A percentile compares a stretch with the other conserved stretches of the same genome.
These are phyloP conservation scores for Augochlora pura DNA, from an alignment of 1,140 invertebrate genomes.

Conservation along the genomic window DNA sequence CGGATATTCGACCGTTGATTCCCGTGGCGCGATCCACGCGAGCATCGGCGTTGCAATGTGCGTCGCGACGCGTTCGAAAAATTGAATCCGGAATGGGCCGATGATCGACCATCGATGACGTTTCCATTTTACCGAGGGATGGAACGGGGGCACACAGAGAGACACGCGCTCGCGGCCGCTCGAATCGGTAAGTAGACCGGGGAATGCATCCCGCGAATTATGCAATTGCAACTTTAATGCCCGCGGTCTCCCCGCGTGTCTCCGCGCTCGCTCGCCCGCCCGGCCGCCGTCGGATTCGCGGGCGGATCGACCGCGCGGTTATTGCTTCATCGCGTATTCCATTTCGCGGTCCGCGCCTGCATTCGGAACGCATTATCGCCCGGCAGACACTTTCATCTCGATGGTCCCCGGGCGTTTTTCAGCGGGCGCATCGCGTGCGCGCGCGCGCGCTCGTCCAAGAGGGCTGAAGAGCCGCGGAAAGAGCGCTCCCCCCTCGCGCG, in stretches of 20 bases:
- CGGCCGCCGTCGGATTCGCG: neutral
- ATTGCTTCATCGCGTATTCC: conserved; percentile 44
- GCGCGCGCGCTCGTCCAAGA: neutral
- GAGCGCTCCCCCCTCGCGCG: neutral
- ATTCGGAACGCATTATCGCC: conserved; percentile 28
- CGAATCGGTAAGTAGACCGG: neutral
- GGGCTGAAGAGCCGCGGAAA: neutral
- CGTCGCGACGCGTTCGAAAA: too few relatives aligned
- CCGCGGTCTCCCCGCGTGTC: neutral
- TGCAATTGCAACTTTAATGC: conserved; percentile 32
- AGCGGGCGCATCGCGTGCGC: neutral
- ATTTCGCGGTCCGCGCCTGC: conserved; percentile 18
- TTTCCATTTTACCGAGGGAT: too few relatives aligned
- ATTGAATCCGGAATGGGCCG: too few relatives aligned
- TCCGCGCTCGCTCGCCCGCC: too few relatives aligned
- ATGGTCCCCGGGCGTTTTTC: neutral
- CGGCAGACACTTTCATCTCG: conserved; percentile 25
- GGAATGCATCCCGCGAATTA: conserved; percentile 22
- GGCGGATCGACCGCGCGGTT: conserved; percentile 27
- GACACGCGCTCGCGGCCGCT: neutral
- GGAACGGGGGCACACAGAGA: too few relatives aligned
- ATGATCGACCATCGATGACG: neutral
- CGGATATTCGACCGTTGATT: neutral
- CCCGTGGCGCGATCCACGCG: neutral
- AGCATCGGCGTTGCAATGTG: too few relatives aligned